Evolutionary conservation across 2,888 invertebrate genomes (phyloP).

Genomic region (Spisula solida): DNA sequence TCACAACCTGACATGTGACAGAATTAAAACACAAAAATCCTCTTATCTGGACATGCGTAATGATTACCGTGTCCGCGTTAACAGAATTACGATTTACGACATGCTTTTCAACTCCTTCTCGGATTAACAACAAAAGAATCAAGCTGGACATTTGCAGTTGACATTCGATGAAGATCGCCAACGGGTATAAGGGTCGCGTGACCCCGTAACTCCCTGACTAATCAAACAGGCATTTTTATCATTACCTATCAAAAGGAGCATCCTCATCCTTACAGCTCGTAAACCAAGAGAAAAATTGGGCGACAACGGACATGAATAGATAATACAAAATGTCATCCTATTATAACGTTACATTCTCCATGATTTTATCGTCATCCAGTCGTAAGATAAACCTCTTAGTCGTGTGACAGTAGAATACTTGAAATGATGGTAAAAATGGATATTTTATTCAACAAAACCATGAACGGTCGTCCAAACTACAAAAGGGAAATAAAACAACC

Average conservation of each 20-base stretch:
- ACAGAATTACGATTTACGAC: conserved; percentile 61
- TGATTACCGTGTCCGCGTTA: conserved; percentile 62
- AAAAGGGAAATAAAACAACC: background rate
- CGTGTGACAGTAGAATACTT: background rate
- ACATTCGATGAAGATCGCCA: conserved; percentile 53
- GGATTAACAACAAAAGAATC: conserved; percentile 54
- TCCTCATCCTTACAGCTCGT: background rate
- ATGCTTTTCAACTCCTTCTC: conserved; percentile 36
- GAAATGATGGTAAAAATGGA: conserved; percentile 21
- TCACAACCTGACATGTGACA: conserved; percentile 61
- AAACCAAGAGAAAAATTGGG: background rate
- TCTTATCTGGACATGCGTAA: conserved; percentile 64
- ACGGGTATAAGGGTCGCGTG: conserved; percentile 70
- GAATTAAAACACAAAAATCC: conserved; percentile 40
- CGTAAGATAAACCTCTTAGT: background rate
- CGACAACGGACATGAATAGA: background rate
- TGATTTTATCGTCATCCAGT: background rate
- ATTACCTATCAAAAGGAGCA: conserved; percentile 64
- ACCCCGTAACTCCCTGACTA: conserved; percentile 48
- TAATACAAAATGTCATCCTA: conserved; percentile 23
- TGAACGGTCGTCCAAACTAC: background rate
- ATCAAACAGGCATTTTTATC: conserved; percentile 63
- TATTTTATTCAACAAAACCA: background rate
- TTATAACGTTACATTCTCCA: background rate
- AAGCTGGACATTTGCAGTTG: conserved; percentile 67